Conservation (phyloP, 2,797 vertebrate genomes). For the Momotus momota region DNA sequence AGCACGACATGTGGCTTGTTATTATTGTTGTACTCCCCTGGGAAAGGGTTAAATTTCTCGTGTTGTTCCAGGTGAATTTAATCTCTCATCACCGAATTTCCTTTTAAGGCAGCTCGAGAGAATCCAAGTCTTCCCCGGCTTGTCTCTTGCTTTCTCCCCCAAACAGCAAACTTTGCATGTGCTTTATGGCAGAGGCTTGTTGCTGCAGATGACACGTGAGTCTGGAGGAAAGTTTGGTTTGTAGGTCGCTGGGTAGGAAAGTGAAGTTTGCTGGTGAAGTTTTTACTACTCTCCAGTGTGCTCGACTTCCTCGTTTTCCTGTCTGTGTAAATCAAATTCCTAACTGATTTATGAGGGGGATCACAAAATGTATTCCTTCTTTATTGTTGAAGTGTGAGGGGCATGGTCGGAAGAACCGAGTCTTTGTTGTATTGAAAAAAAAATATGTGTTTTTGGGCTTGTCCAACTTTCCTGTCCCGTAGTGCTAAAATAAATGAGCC, state of each 20-base stretch:
- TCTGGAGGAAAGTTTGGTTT: slow-evolving; percentile 60
- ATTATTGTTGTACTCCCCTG: not conserved
- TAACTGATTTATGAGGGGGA: slow-evolving; percentile 2
- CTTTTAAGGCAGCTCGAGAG: slow-evolving; percentile 57
- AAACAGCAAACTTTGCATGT: slow-evolving; percentile 24
- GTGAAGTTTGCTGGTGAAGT: slow-evolving; percentile 63
- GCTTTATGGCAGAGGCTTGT: slow-evolving; percentile 22
- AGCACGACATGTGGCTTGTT: not conserved
- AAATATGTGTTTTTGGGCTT: not conserved
- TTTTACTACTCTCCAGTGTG: slow-evolving; percentile 59
- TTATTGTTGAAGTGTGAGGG: not conserved
- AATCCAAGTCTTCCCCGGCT: not conserved
- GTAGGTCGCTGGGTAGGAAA: slow-evolving; percentile 45
- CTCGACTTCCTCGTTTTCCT: slow-evolving; percentile 52
- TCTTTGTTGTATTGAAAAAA: not conserved
- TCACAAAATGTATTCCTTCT: not conserved
- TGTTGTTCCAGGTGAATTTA: slow-evolving; percentile 66
- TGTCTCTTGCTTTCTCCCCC: not conserved
- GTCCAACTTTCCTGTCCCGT: not conserved
- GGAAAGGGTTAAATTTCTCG: not conserved
- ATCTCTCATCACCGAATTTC: slow-evolving; percentile 54
- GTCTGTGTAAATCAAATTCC: slow-evolving; percentile 42
- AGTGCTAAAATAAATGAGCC: not conserved
- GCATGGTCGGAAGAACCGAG: not conserved
- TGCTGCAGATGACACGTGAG: slow-evolving; percentile 56